Evolutionary conservation across 2,888 invertebrate genomes (phyloP), one percentile per base, ranked within the genome.

Genomic region (Drosophila nigritarsus): DNA sequence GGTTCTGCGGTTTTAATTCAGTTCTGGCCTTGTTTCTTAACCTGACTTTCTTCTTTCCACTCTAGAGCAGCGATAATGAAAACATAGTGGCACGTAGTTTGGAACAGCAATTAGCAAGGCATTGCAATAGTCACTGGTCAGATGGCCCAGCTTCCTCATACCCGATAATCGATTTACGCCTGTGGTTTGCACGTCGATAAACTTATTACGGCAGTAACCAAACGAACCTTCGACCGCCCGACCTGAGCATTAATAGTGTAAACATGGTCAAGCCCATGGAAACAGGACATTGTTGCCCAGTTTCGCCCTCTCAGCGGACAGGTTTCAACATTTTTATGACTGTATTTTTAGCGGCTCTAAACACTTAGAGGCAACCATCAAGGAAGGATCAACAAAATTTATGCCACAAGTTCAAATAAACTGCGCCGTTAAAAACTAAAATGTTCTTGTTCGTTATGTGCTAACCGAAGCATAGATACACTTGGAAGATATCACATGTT

Each of bases 381-480:
- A 70, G 64, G 59, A 63, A 77, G 75, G 77, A 84, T 84, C 83
- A 87, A 80, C 83, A 61, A 76, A 72, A 80, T 83, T 78, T 80
- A 84, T 85, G 81, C 55, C 78, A 73, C 59, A 63, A 68, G 72
- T 75, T 78, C 69, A 71, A 82, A 69, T 63, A 75, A 75, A 75
- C 53, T 75, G 59, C 72, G 68, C 56, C 73, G 29, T 32, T n/a
- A 18, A 70, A 55, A 53, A 45, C 24, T 29, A 20, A 58, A 48
- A 20, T 32, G 3, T 18, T 64, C n/a, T 45, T 20, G 18, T 11
- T 45, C 3, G 8, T 5, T n/a, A 11, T 15, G 4, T 24, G 7
- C 29, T 15, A 29, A 6, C 48, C 45, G 54, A 64, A 42, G 18
- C 27, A 13, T 2, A 40, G 4, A 63, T 58, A 30, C 72, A n/a